Percentiles rank a stretch among this genome's conserved stretches.
Conservation (phyloP, 1,140 invertebrate genomes). For the Aphelinus atriplicis region DNA sequence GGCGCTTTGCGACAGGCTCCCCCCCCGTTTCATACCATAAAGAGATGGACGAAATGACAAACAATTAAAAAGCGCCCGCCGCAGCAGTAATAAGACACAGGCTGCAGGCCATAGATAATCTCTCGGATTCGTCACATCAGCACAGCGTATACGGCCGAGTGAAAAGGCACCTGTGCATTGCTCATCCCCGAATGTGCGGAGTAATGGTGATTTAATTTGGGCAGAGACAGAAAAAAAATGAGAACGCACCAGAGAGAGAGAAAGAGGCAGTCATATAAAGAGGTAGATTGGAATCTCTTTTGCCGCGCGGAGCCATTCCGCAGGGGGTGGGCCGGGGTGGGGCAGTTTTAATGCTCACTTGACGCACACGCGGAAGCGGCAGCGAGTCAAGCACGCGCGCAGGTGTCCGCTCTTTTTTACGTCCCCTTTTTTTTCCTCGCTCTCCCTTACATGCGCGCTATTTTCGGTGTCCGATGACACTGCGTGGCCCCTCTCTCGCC, state of each 20-base stretch:
- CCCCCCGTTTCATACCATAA: constrained; percentile 16
- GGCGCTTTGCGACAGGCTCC: neutral
- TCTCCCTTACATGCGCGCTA: constrained; percentile 9
- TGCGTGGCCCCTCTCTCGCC: constrained; percentile 8
- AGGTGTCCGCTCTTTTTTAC: constrained; percentile 23
- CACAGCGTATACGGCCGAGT: too few relatives aligned
- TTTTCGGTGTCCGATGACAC: constrained; percentile 37
- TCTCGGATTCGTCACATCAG: too few relatives aligned
- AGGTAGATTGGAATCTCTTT: constrained; percentile 37
- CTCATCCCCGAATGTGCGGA: constrained; percentile 14
- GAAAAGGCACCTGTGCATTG: constrained; percentile 2
- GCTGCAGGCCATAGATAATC: neutral
- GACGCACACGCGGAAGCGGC: neutral
- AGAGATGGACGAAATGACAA: constrained; percentile 10
- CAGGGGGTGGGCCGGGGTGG: constrained; percentile 3
- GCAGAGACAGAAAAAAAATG: neutral
- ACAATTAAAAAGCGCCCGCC: constrained; percentile 25
- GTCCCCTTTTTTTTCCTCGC: constrained; percentile 13
- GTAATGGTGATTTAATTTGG: constrained; percentile 41
- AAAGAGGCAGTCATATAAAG: constrained; percentile 33
- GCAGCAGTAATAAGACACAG: too few relatives aligned
- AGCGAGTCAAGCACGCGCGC: constrained; percentile 15
- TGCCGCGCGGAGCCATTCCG: neutral
- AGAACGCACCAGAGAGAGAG: constrained; percentile 7
- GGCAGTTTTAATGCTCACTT: constrained; percentile 39